Base-by-base conservation (phyloP, 1,140 invertebrate species). In the Apolygus lucorum region DNA sequence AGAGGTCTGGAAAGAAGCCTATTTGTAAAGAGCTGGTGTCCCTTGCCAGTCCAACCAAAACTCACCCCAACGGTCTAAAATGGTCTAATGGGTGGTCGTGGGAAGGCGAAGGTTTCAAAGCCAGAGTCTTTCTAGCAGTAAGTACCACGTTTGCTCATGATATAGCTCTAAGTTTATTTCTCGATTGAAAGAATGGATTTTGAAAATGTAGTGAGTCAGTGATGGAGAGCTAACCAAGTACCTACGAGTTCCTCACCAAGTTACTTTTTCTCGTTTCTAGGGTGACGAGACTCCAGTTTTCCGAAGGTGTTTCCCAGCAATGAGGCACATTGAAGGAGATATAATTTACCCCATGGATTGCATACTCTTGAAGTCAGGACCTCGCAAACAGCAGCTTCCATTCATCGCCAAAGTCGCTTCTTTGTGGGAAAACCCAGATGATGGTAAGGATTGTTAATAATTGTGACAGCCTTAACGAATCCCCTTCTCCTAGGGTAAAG, bases 41-140 rank as follows among this genome's bases (percentile, higher is more conserved):
- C 21, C n/a, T 25, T 29, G 25, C n/a, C 34, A 13, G 14, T 49
- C 21, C 21, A n/a, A 28, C n/a, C 1, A 24, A 25, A 63, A 63
- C 59, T 22, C n/a, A 67, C 22, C 42, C 68, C 52, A 68, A 67
- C 24, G 62, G 67, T 49, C 67, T 90, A 1, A 88, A 88, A 71
- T 93, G 91, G 90, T 92, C 89, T 74, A 94, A 95, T 75, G 93
- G 93, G 2, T 96, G 93, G 93, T 87, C 84, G 66, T 96, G 92
- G 90, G 87, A 91, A 75, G 93, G 93, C 29, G 86, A 91, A 74
- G 82, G 90, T 11, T 91, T 88, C 74, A 84, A 92, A 76, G 87
- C 88, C 59, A 89, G 89, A 83, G 90, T 96, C 73, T 93, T 90
- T 81, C 81, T 95, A 74, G 91, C 90, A 81, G 93, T 95, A 82